phyloP scores from a whole-genome alignment of 1,140 invertebrate species.

The Drosophila asahinai region DNA sequence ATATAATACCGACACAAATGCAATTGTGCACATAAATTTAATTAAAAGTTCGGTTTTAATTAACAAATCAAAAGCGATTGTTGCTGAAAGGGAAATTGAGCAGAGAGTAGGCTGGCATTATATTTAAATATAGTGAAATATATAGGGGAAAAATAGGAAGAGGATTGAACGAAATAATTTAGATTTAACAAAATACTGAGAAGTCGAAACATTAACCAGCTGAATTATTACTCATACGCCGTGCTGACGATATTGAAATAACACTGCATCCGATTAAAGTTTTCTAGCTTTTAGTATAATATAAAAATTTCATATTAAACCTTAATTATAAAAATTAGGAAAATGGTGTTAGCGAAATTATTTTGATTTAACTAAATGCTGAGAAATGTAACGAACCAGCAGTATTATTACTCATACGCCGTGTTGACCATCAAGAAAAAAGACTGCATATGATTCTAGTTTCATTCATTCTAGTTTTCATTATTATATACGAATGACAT shows the following conservation, averaged over 20 bases:
- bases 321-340: neutral
- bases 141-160: neutral
- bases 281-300: neutral
- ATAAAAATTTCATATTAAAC: neutral
- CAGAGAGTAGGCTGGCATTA: neutral
- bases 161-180: neutral
- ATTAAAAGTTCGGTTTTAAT: conserved; percentile 22
- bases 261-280: neutral
- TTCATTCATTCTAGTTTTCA: neutral
- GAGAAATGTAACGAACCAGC: too few species aligned
- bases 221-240: too few species aligned
- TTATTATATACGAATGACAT: neutral
- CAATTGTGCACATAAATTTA: neutral
- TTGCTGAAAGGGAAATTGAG: neutral
- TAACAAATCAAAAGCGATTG: conserved; percentile 13
- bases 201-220: too few species aligned
- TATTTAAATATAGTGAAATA: neutral
- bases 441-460: neutral
- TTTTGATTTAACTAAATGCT: neutral
- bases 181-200: neutral
- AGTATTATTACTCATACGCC: too few species aligned
- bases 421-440: neutral
- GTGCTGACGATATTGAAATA: neutral
- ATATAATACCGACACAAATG: neutral
- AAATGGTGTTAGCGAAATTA: too few species aligned